phyloP scores from a whole-genome alignment of 2,797 vertebrate genomes.

The Linurgus olivaceus region DNA sequence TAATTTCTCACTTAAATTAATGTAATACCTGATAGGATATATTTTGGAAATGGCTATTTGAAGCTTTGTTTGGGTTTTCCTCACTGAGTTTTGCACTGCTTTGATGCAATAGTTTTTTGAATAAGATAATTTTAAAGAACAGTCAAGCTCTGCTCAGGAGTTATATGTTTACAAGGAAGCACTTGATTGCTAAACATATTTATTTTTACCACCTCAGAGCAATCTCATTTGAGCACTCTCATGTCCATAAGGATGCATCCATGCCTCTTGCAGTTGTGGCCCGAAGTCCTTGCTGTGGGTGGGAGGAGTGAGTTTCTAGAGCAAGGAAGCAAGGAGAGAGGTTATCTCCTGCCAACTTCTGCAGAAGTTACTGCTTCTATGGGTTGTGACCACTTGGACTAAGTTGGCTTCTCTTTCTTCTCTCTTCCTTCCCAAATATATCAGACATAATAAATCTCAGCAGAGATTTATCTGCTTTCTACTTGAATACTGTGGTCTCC shows the following conservation, averaged over 20 bases:
- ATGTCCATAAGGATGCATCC: too few relatives aligned
- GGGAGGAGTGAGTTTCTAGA: neutral
- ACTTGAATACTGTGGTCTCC: neutral
- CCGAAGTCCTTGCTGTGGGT: neutral
- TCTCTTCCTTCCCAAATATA: neutral
- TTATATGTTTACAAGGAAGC: neutral
- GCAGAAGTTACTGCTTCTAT: neutral
- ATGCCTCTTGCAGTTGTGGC: neutral
- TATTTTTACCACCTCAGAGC: neutral
- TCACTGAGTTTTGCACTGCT: neutral
- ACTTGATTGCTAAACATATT: neutral
- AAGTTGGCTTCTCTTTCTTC: neutral
- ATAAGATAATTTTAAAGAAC: neutral
- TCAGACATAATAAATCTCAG: neutral
- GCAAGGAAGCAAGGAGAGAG: neutral
- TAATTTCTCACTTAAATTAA: neutral
- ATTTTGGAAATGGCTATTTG: neutral
- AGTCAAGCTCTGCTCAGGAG: neutral
- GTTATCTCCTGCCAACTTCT: neutral
- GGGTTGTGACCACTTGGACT: neutral
- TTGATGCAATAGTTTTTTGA: neutral
- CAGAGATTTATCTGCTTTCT: neutral
- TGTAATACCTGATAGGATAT: accelerated
- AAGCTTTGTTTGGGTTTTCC: neutral
- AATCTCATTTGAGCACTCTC: neutral